These are phyloP conservation scores for Leptothorax acervorum DNA, from an alignment of 2,888 invertebrate species.

Conservation along the genomic window DNA sequence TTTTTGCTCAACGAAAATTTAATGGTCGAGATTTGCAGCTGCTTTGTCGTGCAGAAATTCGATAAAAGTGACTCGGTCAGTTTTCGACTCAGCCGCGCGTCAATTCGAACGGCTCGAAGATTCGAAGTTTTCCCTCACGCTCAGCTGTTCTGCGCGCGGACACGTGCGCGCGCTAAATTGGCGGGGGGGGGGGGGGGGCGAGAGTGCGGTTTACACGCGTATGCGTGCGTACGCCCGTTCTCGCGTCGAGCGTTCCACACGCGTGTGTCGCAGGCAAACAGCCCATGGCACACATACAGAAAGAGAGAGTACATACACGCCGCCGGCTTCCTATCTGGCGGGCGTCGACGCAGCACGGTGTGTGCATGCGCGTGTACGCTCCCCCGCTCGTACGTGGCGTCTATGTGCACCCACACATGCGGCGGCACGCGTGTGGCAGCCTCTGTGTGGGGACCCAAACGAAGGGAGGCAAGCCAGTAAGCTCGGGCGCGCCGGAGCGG, in stretches of 20 bases:
- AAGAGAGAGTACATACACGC: neutral
- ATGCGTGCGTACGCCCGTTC: slow-evolving; percentile 40
- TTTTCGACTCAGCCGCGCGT: slow-evolving; percentile 10
- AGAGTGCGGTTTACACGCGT: slow-evolving; percentile 37
- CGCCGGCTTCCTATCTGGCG: slow-evolving; percentile 42
- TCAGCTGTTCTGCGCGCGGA: slow-evolving; percentile 85
- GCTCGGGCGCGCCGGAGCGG: slow-evolving; percentile 85
- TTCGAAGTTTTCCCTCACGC: slow-evolving; percentile 72
- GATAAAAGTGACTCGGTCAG: slow-evolving; percentile 43
- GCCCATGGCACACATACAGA: neutral
- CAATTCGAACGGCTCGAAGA: neutral
- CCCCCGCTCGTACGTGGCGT: slow-evolving; percentile 61
- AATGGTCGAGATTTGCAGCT: neutral
- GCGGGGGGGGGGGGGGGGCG: slow-evolving; percentile 65
- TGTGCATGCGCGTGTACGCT: slow-evolving; percentile 69
- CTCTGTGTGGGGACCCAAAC: slow-evolving; percentile 83
- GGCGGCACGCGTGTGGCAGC: slow-evolving; percentile 67
- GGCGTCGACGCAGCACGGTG: slow-evolving; percentile 52
- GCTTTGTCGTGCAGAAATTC: neutral
- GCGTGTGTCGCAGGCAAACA: slow-evolving; percentile 33
- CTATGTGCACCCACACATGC: slow-evolving; percentile 64
- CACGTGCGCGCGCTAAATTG: slow-evolving; percentile 82
- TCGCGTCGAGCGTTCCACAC: slow-evolving; percentile 5
- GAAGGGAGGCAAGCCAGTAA: slow-evolving; percentile 85
- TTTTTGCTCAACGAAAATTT: neutral